phyloP scores from a whole-genome alignment of 2,888 invertebrate genomes.

The Tinea pellionella region DNA sequence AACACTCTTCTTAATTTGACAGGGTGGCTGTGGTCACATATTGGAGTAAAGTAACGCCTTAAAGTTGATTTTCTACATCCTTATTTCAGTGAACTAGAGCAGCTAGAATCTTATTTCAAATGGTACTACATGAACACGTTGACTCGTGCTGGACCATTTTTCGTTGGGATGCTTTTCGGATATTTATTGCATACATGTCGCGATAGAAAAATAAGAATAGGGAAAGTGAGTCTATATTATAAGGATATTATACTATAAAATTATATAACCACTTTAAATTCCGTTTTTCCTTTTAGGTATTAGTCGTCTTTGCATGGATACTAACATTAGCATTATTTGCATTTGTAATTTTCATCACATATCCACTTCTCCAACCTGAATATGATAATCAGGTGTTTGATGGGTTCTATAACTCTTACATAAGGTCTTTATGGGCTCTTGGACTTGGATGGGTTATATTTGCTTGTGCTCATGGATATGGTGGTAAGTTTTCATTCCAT shows the following conservation, averaged over 20 bases:
- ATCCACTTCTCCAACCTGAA: constrained; percentile 22
- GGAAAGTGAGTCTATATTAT: not conserved
- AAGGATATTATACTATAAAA: no score
- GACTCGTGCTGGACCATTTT: constrained; percentile 8
- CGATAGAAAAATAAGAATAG: not conserved
- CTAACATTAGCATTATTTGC: constrained; percentile 19
- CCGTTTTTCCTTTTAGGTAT: not conserved
- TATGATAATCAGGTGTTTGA: constrained; percentile 27
- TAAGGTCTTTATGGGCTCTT: constrained; percentile 40
- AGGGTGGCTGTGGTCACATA: no score
- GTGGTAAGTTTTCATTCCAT: constrained; percentile 30
- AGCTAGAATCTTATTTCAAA: not conserved
- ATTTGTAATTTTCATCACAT: constrained; percentile 21
- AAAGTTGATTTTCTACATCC: no score
- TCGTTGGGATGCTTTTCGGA: constrained; percentile 9
- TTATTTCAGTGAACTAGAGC: not conserved
- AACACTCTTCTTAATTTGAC: no score
- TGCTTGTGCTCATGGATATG: constrained; percentile 43
- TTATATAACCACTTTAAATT: no score
- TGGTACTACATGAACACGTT: constrained; percentile 6
- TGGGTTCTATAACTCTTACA: constrained; percentile 31
- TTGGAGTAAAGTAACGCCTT: no score
- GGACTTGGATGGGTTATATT: constrained; percentile 42
- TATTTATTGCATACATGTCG: constrained; percentile 7
- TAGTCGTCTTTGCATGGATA: constrained; percentile 20